Conservation (phyloP, 2,888 invertebrate genomes). For the Amaurobius ferox region DNA sequence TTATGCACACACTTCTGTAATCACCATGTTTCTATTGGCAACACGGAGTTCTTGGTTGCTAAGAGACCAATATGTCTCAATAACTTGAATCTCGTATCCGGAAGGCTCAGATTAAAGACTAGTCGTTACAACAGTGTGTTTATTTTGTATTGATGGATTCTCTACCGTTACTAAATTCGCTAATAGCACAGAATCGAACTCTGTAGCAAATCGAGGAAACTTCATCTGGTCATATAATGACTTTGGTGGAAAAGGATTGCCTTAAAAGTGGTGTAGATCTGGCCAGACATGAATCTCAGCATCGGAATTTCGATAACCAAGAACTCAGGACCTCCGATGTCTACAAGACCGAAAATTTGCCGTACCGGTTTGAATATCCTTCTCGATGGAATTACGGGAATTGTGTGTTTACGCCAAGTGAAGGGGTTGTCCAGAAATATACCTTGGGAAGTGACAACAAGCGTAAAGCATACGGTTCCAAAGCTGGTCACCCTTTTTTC, state of each 20-base stretch:
- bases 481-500: constrained; percentile 26
- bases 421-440: constrained; percentile 25
- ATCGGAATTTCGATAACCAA: background rate
- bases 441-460: background rate
- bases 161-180: background rate
- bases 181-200: background rate
- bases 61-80: background rate
- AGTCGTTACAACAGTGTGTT: background rate
- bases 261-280: background rate
- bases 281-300: background rate
- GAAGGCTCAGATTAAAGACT: background rate
- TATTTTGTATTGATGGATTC: background rate
- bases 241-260: background rate
- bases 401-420: constrained; percentile 38
- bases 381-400: constrained; percentile 47
- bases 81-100: background rate
- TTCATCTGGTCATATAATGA: background rate
- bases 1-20: too few species aligned
- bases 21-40: too few species aligned
- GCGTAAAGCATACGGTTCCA: background rate
- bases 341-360: constrained; percentile 43
- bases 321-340: constrained; percentile 26
- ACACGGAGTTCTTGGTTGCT: background rate
- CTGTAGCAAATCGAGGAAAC: background rate
- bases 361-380: constrained; percentile 48